These are phyloP conservation scores for Rutpela maculata DNA, from an alignment of 2,888 invertebrate species.

Conservation along the genomic window DNA sequence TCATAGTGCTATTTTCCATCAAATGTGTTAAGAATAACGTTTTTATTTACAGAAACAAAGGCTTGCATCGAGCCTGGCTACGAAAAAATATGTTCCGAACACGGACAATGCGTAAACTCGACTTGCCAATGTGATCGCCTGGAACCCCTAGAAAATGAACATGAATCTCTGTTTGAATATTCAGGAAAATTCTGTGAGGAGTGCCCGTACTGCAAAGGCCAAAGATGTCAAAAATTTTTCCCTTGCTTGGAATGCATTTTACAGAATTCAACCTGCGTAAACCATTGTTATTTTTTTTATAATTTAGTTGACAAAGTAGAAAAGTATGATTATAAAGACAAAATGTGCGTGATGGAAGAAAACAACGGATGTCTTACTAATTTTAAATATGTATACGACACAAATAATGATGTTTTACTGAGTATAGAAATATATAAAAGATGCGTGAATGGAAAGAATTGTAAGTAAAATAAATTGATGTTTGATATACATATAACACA, in stretches of 20 bases:
- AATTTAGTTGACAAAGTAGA: constrained; percentile 23
- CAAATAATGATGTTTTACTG: constrained; percentile 12
- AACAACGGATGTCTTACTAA: constrained; percentile 2
- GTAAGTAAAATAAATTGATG: constrained; percentile 1
- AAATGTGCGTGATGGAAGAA: constrained; percentile 20
- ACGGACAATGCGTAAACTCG: not conserved
- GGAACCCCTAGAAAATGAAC: constrained; percentile 5
- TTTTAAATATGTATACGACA: constrained; percentile 31
- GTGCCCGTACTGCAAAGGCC: constrained; percentile 30
- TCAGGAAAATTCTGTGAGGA: constrained; percentile 30
- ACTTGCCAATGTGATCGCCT: constrained; percentile 15
- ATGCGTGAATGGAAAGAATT: constrained; percentile 18
- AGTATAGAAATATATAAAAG: constrained; percentile 5
- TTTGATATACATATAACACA: not conserved
- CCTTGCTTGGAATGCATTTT: constrained; percentile 23
- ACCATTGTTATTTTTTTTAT: constrained; percentile 18
- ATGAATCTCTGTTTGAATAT: constrained; percentile 29
- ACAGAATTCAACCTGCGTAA: not conserved
- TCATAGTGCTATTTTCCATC: no score
- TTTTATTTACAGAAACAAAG: constrained; percentile 9
- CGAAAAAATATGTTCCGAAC: constrained; percentile 29
- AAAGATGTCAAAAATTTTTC: constrained; percentile 25
- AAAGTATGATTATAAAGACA: constrained; percentile 11
- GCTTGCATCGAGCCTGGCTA: constrained; percentile 25
- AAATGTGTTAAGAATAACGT: not conserved